phyloP scores from a whole-genome alignment of 35 echinoderm and acorn worm species.

The Ophioderma brevispina region DNA sequence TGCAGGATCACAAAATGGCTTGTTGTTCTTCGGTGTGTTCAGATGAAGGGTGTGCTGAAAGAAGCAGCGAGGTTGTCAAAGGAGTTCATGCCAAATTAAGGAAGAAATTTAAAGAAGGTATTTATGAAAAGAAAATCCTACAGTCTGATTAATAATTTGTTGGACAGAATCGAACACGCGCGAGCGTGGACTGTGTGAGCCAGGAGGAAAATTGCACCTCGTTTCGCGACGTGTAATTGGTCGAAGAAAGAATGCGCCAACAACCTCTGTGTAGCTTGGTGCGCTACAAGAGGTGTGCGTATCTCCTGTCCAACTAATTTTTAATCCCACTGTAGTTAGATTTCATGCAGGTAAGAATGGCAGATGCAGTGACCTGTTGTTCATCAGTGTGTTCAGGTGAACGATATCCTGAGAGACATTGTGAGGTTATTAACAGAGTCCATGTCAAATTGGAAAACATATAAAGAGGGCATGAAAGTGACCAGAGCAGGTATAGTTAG shows the following conservation, averaged over 20 bases:
- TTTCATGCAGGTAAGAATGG: too few relatives aligned
- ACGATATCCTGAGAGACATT: conserved; percentile 54
- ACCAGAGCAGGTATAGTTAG: too few relatives aligned
- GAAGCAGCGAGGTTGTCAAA: conserved; percentile 74
- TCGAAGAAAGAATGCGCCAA: neutral
- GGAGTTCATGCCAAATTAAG: conserved; percentile 84
- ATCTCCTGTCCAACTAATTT: too few relatives aligned
- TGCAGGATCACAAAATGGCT: neutral
- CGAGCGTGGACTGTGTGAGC: too few relatives aligned
- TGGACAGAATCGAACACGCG: too few relatives aligned
- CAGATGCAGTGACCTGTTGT: neutral
- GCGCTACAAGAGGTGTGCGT: neutral
- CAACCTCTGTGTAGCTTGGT: neutral
- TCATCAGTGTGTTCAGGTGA: conserved; percentile 48
- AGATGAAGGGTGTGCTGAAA: conserved; percentile 76
- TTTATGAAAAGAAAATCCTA: too few relatives aligned
- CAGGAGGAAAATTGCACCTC: too few relatives aligned
- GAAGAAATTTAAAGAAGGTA: conserved; percentile 93
- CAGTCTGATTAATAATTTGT: too few relatives aligned
- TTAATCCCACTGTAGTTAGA: neutral
- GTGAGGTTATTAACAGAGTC: conserved; percentile 80
- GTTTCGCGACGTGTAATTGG: too few relatives aligned
- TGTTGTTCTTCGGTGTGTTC: conserved; percentile 22
- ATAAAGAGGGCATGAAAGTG: conserved; percentile 90
- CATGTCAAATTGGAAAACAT: conserved; percentile 88